phyloP scores from a whole-genome alignment of 2,797 vertebrate species.

The Alfaro cultratus region DNA sequence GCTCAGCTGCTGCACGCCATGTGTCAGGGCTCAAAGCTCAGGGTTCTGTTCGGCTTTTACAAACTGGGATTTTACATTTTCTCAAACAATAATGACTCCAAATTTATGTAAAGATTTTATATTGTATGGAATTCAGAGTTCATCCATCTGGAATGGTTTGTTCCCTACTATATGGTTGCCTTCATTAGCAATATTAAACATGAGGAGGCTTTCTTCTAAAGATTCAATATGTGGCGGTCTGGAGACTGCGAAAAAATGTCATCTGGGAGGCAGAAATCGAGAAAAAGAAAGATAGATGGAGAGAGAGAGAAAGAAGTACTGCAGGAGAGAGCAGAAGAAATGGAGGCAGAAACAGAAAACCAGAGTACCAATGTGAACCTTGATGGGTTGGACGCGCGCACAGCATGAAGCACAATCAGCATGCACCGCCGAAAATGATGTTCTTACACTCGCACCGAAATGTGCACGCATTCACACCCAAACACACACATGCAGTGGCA shows the following conservation, averaged over 20 bases:
- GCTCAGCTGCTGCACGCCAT: not conserved
- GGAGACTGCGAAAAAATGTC: conserved; percentile 58
- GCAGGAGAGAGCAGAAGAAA: conserved; percentile 33
- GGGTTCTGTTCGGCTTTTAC: not conserved
- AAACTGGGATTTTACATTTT: not conserved
- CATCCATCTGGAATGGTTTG: conserved; percentile 32
- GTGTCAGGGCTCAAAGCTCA: not conserved
- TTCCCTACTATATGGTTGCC: conserved; percentile 44
- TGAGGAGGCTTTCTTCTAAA: conserved; percentile 33
- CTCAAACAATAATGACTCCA: not conserved
- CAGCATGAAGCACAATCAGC: conserved; percentile 75
- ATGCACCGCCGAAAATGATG: conserved; percentile 69
- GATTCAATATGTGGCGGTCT: conserved; percentile 43
- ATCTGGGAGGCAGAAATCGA: conserved; percentile 51
- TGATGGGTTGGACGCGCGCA: conserved; percentile 75
- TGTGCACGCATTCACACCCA: conserved; percentile 13
- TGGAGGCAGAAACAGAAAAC: conserved; percentile 32
- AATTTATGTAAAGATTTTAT: conserved; percentile 3
- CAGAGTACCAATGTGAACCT: conserved; percentile 74
- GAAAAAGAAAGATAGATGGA: conserved; percentile 48
- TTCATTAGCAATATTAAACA: conserved; percentile 47
- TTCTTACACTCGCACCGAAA: conserved; percentile 61
- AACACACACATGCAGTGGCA: conserved; percentile 26
- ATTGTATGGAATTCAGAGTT: conserved; percentile 26
- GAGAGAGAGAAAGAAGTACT: conserved; percentile 31